Conservation (phyloP, 2,113 vertebrate genomes). For the Hystrix cristata region DNA sequence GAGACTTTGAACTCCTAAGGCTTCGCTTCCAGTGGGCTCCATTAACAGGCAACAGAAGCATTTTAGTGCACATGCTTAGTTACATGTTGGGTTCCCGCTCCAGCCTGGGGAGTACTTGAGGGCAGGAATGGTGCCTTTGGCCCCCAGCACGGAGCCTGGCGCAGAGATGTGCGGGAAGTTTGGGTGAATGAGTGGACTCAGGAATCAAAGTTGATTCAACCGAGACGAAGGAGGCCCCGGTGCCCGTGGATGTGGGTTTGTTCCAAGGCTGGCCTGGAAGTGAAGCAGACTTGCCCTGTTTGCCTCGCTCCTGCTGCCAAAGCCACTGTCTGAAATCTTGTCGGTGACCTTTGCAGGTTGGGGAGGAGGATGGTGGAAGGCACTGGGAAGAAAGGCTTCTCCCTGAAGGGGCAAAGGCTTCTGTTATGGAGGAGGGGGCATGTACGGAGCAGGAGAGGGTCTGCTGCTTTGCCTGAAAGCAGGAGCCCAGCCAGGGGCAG, state of each 20-base stretch:
- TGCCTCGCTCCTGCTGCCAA: background rate
- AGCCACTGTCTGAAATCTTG: background rate
- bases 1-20: background rate
- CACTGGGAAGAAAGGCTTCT: background rate
- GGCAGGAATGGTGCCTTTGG: background rate
- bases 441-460: background rate
- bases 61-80: background rate
- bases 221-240: background rate
- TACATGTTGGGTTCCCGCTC: rapidly evolving
- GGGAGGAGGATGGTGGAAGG: background rate
- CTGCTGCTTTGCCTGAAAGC: background rate
- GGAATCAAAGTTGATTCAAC: background rate
- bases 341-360: background rate
- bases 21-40: background rate
- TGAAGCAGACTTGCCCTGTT: background rate
- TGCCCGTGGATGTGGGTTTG: background rate
- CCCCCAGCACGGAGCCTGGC: background rate
- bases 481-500: background rate
- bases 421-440: background rate
- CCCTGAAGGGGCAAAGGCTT: background rate
- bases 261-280: background rate
- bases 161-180: background rate
- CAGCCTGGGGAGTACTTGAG: background rate
- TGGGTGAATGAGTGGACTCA: background rate
- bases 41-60: background rate